These are phyloP conservation scores for Stictocephala bisonia DNA, from an alignment of 2,888 invertebrate genomes.

Conservation along the genomic window DNA sequence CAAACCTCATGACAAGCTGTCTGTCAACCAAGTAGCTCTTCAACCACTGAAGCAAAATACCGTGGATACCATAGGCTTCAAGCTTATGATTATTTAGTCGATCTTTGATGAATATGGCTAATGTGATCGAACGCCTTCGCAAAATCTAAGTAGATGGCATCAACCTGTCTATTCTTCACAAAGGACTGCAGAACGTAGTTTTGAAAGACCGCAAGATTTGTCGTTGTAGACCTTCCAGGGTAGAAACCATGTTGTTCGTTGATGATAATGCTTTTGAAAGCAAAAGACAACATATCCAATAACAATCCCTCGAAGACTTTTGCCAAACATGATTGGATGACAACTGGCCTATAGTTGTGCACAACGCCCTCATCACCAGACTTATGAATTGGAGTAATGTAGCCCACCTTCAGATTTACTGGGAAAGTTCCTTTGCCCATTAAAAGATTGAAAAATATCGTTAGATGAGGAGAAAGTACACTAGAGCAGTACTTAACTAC, in stretches of 20 bases:
- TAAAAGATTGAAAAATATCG: constrained; percentile 11
- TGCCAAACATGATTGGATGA: constrained; percentile 9
- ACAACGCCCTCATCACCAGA: not conserved
- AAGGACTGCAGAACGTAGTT: not conserved
- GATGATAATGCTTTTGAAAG: not conserved
- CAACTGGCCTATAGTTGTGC: constrained; percentile 9
- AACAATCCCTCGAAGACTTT: constrained; percentile 14
- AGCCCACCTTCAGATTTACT: not conserved
- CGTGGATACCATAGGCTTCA: not conserved
- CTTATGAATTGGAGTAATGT: constrained; percentile 17
- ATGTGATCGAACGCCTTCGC: constrained; percentile 8
- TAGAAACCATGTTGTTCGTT: constrained; percentile 1
- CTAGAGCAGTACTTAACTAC: constrained; percentile 5
- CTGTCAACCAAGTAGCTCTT: not conserved
- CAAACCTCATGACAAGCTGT: not conserved
- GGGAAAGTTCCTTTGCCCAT: constrained; percentile 10
- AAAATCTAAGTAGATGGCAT: constrained; percentile 5
- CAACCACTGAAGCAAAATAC: not conserved
- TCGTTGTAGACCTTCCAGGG: not conserved
- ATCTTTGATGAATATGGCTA: constrained; percentile 9
- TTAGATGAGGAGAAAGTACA: constrained; percentile 3
- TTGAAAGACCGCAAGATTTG: not conserved
- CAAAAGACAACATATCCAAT: not conserved
- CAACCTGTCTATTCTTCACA: not conserved
- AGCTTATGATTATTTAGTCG: not conserved